Evolutionary conservation across 2,113 vertebrate genomes (phyloP).

Genomic region (Clarias macrocephalus): DNA sequence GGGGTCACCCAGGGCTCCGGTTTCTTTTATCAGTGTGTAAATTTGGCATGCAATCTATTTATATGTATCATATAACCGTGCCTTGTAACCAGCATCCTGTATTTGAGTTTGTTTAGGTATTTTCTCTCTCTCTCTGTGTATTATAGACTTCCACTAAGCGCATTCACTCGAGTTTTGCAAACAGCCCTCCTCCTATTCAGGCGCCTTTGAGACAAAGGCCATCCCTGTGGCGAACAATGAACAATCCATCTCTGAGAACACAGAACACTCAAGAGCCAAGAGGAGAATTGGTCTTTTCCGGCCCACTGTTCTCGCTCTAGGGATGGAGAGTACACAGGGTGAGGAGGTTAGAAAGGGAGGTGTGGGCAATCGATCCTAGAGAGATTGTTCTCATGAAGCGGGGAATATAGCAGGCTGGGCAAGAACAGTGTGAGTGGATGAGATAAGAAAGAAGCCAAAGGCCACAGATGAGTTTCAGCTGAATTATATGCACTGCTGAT

Average conservation of each 20-base stretch:
- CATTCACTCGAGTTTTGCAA: constrained; percentile 55
- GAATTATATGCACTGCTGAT: constrained; percentile 40
- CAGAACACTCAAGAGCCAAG: constrained; percentile 62
- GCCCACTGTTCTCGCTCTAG: constrained; percentile 58
- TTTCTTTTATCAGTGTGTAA: neutral
- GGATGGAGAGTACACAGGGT: constrained; percentile 45
- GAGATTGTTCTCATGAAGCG: constrained; percentile 21
- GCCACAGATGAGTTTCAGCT: constrained; percentile 25
- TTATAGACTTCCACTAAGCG: constrained; percentile 48
- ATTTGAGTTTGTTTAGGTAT: constrained; percentile 19
- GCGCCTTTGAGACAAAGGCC: constrained; percentile 72
- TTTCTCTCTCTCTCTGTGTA: constrained; percentile 30
- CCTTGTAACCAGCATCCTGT: neutral
- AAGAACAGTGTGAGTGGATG: neutral
- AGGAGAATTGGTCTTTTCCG: constrained; percentile 67
- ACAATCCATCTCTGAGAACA: constrained; percentile 73
- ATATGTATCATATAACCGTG: neutral
- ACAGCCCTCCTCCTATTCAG: constrained; percentile 65
- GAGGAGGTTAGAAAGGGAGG: constrained; percentile 11
- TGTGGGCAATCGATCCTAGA: constrained; percentile 32
- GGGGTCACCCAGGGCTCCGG: neutral
- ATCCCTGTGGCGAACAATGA: constrained; percentile 74
- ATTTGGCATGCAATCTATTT: neutral
- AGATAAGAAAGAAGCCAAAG: constrained; percentile 35
- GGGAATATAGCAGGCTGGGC: constrained; percentile 28